These are phyloP conservation scores for Mycteria americana DNA, from an alignment of 2,797 vertebrate genomes.

Conservation along the genomic window DNA sequence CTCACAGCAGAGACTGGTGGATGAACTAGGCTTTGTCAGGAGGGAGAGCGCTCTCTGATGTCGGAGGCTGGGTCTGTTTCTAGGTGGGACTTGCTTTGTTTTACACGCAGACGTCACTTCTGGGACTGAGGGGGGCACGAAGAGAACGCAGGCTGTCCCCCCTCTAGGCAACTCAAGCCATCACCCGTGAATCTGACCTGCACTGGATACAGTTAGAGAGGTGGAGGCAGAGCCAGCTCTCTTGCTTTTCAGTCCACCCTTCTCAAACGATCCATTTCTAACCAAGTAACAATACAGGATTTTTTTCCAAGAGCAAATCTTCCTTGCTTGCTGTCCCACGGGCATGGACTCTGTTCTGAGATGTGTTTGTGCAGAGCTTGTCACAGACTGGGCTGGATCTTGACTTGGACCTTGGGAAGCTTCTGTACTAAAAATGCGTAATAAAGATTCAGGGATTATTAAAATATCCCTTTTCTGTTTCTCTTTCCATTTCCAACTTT, in stretches of 20 bases:
- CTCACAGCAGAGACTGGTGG: neutral
- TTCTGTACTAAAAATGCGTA: neutral
- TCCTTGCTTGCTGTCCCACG: neutral
- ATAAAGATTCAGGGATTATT: neutral
- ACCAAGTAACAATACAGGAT: neutral
- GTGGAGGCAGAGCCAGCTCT: neutral
- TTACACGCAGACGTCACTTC: accelerated
- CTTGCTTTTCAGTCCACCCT: neutral
- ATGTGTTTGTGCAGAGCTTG: neutral
- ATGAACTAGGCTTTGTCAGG: neutral
- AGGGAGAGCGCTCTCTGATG: neutral
- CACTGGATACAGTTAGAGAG: neutral
- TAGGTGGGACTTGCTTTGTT: neutral
- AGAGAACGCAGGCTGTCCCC: neutral
- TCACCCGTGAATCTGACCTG: neutral
- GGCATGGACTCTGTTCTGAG: neutral
- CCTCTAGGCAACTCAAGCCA: neutral
- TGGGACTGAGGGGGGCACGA: neutral
- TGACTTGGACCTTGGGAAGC: neutral
- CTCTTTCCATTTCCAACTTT: neutral
- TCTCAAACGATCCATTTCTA: neutral
- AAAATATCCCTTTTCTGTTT: neutral
- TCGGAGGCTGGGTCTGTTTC: neutral
- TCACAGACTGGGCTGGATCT: neutral
- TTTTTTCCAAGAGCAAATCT: neutral